phyloP scores from a whole-genome alignment of 2,888 invertebrate species.

The Scaptomyza polygonia region DNA sequence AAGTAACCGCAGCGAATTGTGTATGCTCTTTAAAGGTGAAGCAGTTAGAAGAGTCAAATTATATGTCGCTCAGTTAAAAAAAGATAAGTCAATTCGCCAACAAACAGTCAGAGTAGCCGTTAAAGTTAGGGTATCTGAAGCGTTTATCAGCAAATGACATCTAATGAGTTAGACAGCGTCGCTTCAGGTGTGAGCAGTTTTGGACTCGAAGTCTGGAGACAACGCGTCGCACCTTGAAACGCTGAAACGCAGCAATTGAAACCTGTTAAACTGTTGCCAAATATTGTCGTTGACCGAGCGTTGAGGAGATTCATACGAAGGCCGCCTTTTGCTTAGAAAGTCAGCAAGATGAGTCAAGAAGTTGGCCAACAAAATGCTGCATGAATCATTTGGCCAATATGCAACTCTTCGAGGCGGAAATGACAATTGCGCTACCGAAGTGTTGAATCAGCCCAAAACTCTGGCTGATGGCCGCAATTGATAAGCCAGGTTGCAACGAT shows the following conservation, averaged over 20 bases:
- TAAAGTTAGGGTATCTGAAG: conserved; percentile 39
- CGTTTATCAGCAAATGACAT: conserved; percentile 76
- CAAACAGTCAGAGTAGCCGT: background rate
- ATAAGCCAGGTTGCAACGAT: conserved; percentile 33
- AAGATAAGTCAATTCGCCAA: too few species aligned
- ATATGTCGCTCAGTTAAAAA: too few species aligned
- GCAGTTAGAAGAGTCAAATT: too few species aligned
- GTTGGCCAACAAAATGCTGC: conserved; percentile 41
- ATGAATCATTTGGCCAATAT: conserved; percentile 45
- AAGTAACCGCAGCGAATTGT: background rate
- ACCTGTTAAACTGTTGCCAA: conserved; percentile 78
- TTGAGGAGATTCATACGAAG: conserved; percentile 44
- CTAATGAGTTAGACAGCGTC: conserved; percentile 74
- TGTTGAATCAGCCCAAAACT: conserved; percentile 60
- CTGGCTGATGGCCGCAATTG: conserved; percentile 49
- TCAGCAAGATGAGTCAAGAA: conserved; percentile 59
- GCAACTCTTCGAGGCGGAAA: conserved; percentile 54
- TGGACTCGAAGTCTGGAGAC: background rate
- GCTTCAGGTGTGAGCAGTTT: conserved; percentile 52
- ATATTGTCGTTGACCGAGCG: conserved; percentile 39
- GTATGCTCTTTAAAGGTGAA: conserved; percentile 12
- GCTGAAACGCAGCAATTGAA: conserved; percentile 43
- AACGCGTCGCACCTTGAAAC: conserved; percentile 63
- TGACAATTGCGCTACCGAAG: conserved; percentile 66
- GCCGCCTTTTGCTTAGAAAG: conserved; percentile 58